Base-by-base conservation (phyloP, 2,888 invertebrate species). In the Ornithoptera alexandrae region DNA sequence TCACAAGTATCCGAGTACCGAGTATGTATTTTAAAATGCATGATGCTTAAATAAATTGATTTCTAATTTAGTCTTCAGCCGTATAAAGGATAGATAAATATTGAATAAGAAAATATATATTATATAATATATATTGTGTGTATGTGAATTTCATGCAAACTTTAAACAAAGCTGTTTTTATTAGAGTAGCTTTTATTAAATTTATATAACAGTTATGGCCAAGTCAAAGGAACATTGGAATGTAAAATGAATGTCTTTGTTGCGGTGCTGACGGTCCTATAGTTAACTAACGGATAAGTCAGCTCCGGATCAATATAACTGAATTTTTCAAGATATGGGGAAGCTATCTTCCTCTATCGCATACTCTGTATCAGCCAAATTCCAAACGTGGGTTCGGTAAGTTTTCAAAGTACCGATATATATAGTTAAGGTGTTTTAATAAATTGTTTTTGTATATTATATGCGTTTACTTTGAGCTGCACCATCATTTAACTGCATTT, bases 221-320 rank as follows among this genome's bases (percentile, higher is more conserved):
- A 62, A 58, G 57, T 58, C 69, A 70, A 67, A 67, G 66, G 69
- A 66, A 66, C 62, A 66, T 59, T 36, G 65, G 66, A 66, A 70
- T 62, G 69, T 58, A 66, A 62, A 62, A 70, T 53, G 58, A 65
- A 70, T 70, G 62, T 66, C 66, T 70, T 70, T 70, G 66, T 66
- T 66, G 62, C 50, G 36, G 30, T 61, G 53, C 61, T 58, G 46
- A 66, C 59, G 17, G 69, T 46, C 57, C n/a, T 66, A 58, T 50
- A 57, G 69, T 39, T 62, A 66, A 70, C 66, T 58, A 66, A 69
- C 62, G 24, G 22, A 42, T 22, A 61, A 66, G 62, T 58, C 57
- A n/a, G 60, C 65, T 53, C 20, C 15, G 61, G 69, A 69, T 65
- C 61, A 60, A 69, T 68, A 64, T 10, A 30, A 56, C 65, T 61